Base-by-base conservation (phyloP, 92 coral and sea anemone genomes). In the Anthopleura xanthogrammica region DNA sequence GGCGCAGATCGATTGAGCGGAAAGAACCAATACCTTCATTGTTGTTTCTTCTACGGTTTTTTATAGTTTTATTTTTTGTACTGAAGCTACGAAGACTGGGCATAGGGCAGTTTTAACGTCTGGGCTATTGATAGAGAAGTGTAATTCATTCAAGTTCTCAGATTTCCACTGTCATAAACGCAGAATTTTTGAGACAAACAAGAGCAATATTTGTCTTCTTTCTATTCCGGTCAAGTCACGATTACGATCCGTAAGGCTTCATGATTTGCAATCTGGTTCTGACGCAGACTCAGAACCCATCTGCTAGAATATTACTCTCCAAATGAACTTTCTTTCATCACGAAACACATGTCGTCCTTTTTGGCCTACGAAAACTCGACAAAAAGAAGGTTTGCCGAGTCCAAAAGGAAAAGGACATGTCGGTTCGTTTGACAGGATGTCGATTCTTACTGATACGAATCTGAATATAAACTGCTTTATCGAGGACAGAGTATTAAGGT, bases 381-480 rank as follows among this genome's bases (percentile, higher is more conserved):
- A 19, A n/a, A 64, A n/a, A 14, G 64, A 12, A 19, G 64, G n/a
- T 58, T 58, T 16, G 13, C 64, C 19, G n/a, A 14, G 22, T 16
- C 4, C 4, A 58, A 58, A 14, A 19, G 13, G n/a, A 58, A 58
- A 58, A 5, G 13, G 64, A 16, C n/a, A 14, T 16, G 70, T 2
- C 9, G 16, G 3, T 12, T 24, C 29, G 74, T 68, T 68, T 68
- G 74, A 68, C 36, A 19, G 29, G 36, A 62, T 62, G 70, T 62
- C 29, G 70, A 62, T 17, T 62, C 11, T 62, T 22, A n/a, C 42
- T 36, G 74, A 68, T 68, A 68, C 16, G 3, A 1, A 68, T 68
- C 74, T 68, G 29, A 23, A 68, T 36, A 68, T 68, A 68, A 68
- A 68, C 74, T 68, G 74, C 74, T 68, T 68, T 29, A 68, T 68